Percentiles rank a stretch among this genome's conserved stretches.
Conservation (phyloP, 1,140 invertebrate species). For the Trachymyrmex septentrionalis region DNA sequence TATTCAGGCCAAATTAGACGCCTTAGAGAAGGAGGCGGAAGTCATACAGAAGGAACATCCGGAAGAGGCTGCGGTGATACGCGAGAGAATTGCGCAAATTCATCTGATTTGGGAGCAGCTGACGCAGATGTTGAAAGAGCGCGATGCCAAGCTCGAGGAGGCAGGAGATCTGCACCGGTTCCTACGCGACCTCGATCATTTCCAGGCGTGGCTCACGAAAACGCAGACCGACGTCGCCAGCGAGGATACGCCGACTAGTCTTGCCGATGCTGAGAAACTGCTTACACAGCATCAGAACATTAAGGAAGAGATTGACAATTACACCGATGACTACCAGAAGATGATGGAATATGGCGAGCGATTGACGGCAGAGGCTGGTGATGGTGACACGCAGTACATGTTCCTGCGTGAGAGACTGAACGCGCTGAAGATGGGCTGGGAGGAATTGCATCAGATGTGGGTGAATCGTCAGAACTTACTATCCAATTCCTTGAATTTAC, state of each 20-base stretch:
- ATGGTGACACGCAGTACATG: slow-evolving; percentile 99
- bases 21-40: slow-evolving; percentile 96
- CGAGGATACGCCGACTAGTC: slow-evolving; percentile 98
- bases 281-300: slow-evolving; percentile 99
- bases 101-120: slow-evolving; percentile 97
- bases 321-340: slow-evolving; percentile 98
- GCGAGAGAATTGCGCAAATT: slow-evolving; percentile 96
- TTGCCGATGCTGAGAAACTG: slow-evolving; percentile 98
- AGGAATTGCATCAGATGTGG: slow-evolving; percentile 99
- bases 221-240: slow-evolving; percentile 99
- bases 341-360: slow-evolving; percentile 99
- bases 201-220: slow-evolving; percentile 99
- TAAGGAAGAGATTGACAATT: slow-evolving; percentile 99
- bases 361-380: slow-evolving; percentile 94
- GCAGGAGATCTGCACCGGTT: slow-evolving; percentile 99
- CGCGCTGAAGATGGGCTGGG: slow-evolving; percentile 99
- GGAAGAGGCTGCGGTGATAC: slow-evolving; percentile 97
- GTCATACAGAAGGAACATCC: slow-evolving; percentile 97
- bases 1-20: slow-evolving; percentile 98
- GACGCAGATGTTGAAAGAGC: slow-evolving; percentile 98
- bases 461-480: slow-evolving; percentile 98
- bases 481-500: slow-evolving; percentile 97
- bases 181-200: slow-evolving; percentile 99
- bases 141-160: slow-evolving; percentile 99
- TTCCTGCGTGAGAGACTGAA: slow-evolving; percentile 98